Evolutionary conservation across 2,797 vertebrate species (phyloP).

Genomic region (Bradypus variegatus): DNA sequence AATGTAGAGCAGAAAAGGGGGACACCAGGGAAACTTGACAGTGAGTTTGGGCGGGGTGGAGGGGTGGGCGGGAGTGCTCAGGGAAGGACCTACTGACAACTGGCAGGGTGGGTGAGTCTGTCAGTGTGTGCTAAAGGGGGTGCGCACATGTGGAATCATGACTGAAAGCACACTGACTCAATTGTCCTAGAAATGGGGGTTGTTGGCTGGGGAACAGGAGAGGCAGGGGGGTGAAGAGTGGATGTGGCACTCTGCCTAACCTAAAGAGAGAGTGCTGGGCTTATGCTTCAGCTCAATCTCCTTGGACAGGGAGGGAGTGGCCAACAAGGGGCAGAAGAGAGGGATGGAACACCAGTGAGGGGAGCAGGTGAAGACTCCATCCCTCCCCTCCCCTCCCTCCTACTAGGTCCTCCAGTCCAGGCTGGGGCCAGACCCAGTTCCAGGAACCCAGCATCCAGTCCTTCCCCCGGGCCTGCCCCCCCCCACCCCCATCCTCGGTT

Average conservation of each 20-base stretch:
- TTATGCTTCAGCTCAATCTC: background rate
- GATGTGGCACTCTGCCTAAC: background rate
- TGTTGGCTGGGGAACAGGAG: background rate
- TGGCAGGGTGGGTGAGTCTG: background rate
- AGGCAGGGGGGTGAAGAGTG: background rate
- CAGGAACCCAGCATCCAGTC: background rate
- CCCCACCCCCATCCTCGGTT: too few relatives aligned
- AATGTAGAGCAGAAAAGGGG: background rate
- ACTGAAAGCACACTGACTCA: background rate
- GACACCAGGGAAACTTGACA: too few relatives aligned
- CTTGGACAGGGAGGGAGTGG: background rate
- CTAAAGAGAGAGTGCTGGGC: background rate
- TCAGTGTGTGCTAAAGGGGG: too few relatives aligned
- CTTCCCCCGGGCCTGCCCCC: background rate
- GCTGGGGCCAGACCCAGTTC: background rate
- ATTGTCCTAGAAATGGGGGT: background rate
- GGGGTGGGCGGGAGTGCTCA: background rate
- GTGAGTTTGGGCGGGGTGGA: background rate
- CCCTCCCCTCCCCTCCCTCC: background rate
- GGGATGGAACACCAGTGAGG: background rate
- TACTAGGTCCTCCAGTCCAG: background rate
- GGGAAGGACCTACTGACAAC: background rate
- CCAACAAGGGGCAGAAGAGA: background rate
- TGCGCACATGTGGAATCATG: background rate
- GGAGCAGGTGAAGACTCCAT: background rate